phyloP scores from a whole-genome alignment of 2,888 invertebrate genomes.

The Ormyrus thymus region DNA sequence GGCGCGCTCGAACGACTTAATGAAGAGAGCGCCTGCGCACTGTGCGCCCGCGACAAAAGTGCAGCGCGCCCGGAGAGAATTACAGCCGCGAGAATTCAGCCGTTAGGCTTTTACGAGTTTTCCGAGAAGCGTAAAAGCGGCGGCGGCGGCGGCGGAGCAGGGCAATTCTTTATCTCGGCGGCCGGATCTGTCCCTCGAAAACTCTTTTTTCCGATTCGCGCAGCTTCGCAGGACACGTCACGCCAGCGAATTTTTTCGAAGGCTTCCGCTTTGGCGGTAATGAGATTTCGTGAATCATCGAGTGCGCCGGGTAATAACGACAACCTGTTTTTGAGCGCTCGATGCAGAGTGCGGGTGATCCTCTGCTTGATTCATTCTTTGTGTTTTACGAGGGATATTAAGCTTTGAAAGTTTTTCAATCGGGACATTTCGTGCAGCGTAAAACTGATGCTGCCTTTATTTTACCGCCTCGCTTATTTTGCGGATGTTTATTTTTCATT shows the following conservation, averaged over 20 bases:
- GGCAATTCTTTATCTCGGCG: slow-evolving; percentile 19
- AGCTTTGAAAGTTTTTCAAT: too few species aligned
- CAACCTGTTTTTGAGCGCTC: too few species aligned
- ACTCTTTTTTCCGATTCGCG: too few species aligned
- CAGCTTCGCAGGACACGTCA: not conserved
- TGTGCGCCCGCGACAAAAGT: not conserved
- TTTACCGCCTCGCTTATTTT: too few species aligned
- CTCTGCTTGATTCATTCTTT: not conserved
- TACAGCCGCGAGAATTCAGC: slow-evolving; percentile 2
- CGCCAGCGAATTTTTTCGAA: not conserved
- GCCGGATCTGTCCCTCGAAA: not conserved
- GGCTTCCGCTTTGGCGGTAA: not conserved
- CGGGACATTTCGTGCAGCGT: too few species aligned
- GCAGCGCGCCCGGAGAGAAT: slow-evolving; percentile 1
- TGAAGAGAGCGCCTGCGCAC: slow-evolving; percentile 13
- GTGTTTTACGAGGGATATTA: not conserved
- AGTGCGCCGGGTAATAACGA: not conserved
- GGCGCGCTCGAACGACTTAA: slow-evolving; percentile 16
- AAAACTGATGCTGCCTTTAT: too few species aligned
- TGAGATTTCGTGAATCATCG: slow-evolving; percentile 3
- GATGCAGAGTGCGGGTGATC: too few species aligned
- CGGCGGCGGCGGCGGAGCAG: not conserved
- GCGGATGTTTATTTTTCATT: too few species aligned
- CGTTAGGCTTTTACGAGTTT: slow-evolving; percentile 47
- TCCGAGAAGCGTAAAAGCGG: slow-evolving; percentile 44